A percentile compares a stretch with the other conserved stretches of the same genome.
These are phyloP conservation scores for Agapornis roseicollis DNA, from an alignment of 2,113 vertebrate species.

Conservation along the genomic window DNA sequence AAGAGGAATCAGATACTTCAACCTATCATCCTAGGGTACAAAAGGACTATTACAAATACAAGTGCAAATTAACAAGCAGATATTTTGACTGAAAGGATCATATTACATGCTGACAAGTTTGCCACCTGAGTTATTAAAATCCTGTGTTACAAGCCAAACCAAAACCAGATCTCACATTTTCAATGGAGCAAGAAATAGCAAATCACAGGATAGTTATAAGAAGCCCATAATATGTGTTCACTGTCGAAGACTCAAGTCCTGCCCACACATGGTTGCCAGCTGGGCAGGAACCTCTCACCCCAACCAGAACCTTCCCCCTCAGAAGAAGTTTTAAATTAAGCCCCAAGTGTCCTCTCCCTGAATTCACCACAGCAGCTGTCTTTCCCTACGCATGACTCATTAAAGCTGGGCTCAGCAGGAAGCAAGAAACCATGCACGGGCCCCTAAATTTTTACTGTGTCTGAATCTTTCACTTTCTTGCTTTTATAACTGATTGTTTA, in stretches of 20 bases:
- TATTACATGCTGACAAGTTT: neutral
- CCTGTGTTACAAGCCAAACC: neutral
- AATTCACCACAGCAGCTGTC: neutral
- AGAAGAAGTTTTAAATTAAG: constrained; percentile 26
- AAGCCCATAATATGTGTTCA: neutral
- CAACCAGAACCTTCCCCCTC: neutral
- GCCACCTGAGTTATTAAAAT: neutral
- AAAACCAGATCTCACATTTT: neutral
- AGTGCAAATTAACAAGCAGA: neutral
- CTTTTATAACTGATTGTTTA: constrained; percentile 17
- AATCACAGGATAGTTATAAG: neutral
- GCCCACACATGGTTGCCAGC: constrained; percentile 33
- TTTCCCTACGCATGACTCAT: neutral
- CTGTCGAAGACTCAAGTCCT: neutral
- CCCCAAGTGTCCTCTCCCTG: neutral
- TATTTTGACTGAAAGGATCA: neutral
- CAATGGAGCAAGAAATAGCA: neutral
- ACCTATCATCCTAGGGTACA: neutral
- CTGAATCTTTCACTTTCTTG: neutral
- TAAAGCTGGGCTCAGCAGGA: neutral
- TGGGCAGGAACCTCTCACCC: neutral
- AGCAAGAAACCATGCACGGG: neutral
- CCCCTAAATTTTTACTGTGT: neutral
- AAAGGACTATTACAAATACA: neutral
- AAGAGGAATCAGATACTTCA: neutral